Percentiles rank a stretch among this genome's conserved stretches.
phyloP scores from a whole-genome alignment of 2,797 vertebrate genomes.

The Bryconaethiops microstoma region DNA sequence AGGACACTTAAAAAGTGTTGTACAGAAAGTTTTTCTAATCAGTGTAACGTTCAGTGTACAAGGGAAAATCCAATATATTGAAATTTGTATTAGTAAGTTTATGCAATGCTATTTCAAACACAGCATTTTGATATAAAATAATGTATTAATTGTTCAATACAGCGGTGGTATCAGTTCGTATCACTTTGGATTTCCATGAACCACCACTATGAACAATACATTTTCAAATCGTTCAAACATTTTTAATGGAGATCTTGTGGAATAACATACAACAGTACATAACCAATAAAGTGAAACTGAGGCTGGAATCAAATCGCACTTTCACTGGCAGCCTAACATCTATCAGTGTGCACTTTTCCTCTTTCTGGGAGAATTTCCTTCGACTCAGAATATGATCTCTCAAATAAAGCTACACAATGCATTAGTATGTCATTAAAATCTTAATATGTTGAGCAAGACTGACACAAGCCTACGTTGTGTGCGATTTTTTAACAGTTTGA shows the following conservation, averaged over 20 bases:
- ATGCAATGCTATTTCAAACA: no score
- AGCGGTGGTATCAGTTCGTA: no score
- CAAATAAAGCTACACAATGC: background rate
- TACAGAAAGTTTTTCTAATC: background rate
- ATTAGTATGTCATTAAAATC: background rate
- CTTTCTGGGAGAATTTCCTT: background rate
- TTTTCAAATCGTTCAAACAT: background rate
- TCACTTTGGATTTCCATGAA: no score
- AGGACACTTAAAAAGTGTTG: no score
- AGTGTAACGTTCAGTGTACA: background rate
- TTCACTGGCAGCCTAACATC: background rate
- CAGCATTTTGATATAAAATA: no score
- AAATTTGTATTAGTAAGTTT: no score
- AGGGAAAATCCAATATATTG: background rate
- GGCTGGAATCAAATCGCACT: background rate
- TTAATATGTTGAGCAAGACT: background rate
- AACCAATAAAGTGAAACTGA: no score
- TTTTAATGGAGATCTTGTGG: background rate
- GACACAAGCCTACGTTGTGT: background rate
- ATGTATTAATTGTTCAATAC: no score
- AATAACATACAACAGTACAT: slow-evolving; percentile 9
- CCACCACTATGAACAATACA: no score
- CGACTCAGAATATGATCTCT: background rate
- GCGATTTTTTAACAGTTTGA: background rate
- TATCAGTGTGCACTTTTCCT: background rate